Percentiles rank a stretch among this genome's conserved stretches.
These are phyloP conservation scores for Lepidocyrtoides sp. DNA, from an alignment of 2,888 invertebrate species.

Conservation along the genomic window DNA sequence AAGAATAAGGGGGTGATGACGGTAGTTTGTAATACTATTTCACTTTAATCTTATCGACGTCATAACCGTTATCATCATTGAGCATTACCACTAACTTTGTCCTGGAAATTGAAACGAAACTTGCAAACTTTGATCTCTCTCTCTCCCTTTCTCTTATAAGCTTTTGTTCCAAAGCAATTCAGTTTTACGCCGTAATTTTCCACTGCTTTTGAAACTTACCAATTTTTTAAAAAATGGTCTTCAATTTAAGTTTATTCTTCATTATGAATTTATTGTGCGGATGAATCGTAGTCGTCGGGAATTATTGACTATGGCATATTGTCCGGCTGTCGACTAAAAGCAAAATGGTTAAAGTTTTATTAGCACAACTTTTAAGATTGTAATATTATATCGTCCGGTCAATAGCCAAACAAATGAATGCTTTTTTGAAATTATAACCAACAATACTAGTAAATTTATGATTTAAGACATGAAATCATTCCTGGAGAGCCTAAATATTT, in stretches of 20 bases:
- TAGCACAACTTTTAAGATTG: too few species aligned
- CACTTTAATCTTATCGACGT: conserved; percentile 46
- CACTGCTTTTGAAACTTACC: too few species aligned
- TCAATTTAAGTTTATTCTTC: too few species aligned
- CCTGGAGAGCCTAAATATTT: not conserved
- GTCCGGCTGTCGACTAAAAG: too few species aligned
- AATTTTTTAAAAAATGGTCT: too few species aligned
- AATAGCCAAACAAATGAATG: conserved; percentile 14
- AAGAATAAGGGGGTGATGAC: not conserved
- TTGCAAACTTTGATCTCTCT: not conserved
- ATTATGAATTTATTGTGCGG: too few species aligned
- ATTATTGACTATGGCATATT: too few species aligned
- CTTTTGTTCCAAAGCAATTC: too few species aligned
- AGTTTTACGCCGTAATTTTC: too few species aligned
- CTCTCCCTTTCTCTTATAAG: not conserved
- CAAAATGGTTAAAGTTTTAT: too few species aligned
- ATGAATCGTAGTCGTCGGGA: too few species aligned
- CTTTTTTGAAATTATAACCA: not conserved
- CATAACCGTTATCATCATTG: conserved; percentile 24
- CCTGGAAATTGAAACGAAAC: conserved; percentile 56
- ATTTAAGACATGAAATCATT: not conserved
- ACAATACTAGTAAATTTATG: not conserved
- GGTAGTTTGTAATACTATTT: conserved; percentile 18
- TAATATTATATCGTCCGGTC: too few species aligned
- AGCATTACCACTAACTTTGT: not conserved